Conservation (phyloP, 2,797 vertebrate genomes). For the Semaprochilodus insignis region DNA sequence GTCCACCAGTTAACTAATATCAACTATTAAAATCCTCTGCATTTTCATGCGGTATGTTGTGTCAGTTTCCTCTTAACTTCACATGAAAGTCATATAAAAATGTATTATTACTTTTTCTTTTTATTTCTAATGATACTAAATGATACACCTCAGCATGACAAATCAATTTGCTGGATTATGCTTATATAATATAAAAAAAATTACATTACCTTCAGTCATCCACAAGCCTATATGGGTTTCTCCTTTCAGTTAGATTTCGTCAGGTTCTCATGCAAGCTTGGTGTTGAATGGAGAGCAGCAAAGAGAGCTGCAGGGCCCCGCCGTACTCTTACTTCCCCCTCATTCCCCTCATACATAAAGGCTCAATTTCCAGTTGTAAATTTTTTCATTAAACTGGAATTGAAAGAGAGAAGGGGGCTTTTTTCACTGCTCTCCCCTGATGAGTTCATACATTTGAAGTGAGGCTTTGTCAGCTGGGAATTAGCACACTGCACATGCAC, state of each 20-base stretch:
- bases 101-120: not conserved
- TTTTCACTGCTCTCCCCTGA: conserved; percentile 71
- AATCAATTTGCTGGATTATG: not conserved
- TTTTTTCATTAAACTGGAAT: conserved; percentile 80
- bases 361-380: conserved; percentile 77
- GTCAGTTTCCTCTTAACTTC: not conserved
- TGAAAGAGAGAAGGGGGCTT: conserved; percentile 74
- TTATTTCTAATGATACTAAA: not conserved
- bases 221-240: not conserved
- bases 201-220: conserved; percentile 10
- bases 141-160: not conserved
- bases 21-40: no score
- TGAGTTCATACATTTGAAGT: conserved; percentile 83
- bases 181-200: not conserved
- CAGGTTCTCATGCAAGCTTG: conserved; percentile 62
- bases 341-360: conserved; percentile 70
- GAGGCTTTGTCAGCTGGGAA: conserved; percentile 80
- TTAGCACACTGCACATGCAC: conserved; percentile 78
- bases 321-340: conserved; percentile 70
- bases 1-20: no score
- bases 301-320: conserved; percentile 64
- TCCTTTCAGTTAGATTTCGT: conserved; percentile 50
- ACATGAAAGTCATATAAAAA: not conserved
- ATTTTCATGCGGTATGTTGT: not conserved
- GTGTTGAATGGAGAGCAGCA: conserved; percentile 58